Conservation (phyloP, 2,113 vertebrate species). For the Marmota flaviventris region DNA sequence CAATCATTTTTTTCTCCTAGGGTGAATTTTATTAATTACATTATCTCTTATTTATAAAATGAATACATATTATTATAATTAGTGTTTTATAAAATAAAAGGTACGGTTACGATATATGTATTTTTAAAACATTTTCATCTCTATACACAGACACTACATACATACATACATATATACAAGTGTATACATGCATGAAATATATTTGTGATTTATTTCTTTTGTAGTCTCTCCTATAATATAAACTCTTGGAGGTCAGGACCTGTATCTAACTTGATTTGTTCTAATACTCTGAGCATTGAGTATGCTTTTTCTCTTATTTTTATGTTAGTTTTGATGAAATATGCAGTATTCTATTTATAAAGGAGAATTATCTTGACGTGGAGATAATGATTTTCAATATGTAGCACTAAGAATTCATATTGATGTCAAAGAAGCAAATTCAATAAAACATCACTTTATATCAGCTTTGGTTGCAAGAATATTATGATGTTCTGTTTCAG, state of each 20-base stretch:
- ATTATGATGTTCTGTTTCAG: slow-evolving; percentile 56
- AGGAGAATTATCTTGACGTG: slow-evolving; percentile 62
- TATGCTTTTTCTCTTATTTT: slow-evolving; percentile 60
- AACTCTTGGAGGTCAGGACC: neutral
- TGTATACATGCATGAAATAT: neutral
- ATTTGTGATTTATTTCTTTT: slow-evolving; percentile 46
- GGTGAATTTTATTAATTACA: slow-evolving; percentile 38
- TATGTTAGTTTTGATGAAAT: slow-evolving; percentile 65
- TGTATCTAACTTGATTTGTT: slow-evolving; percentile 57
- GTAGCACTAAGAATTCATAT: slow-evolving; percentile 67
- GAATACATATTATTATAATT: neutral
- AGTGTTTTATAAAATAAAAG: slow-evolving; percentile 5
- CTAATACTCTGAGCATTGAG: slow-evolving; percentile 1
- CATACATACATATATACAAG: neutral
- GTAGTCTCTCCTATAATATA: neutral
- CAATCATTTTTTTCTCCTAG: neutral
- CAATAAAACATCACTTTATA: slow-evolving; percentile 72
- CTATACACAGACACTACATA: neutral
- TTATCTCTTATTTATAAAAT: slow-evolving; percentile 34
- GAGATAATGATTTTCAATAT: slow-evolving; percentile 80
- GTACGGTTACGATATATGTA: neutral
- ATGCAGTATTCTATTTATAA: slow-evolving; percentile 63
- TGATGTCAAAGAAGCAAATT: slow-evolving; percentile 66
- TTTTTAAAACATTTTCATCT: slow-evolving; percentile 45
- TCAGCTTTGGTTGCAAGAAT: slow-evolving; percentile 60